Base-by-base conservation (phyloP, 2,113 vertebrate genomes). In the Prietella phreatophila region DNA sequence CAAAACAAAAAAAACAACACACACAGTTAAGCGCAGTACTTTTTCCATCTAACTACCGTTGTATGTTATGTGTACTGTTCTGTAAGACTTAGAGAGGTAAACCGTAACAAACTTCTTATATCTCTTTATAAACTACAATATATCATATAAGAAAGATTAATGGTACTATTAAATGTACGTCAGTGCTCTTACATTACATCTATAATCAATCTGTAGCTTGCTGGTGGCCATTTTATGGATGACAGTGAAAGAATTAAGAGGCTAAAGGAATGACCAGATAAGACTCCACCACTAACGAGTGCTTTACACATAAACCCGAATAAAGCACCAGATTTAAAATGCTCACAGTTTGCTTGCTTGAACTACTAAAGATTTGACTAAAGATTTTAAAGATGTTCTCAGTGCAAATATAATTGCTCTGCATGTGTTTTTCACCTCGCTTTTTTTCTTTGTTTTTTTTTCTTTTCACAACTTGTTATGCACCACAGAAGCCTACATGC, bases 401-500 rank as follows among this genome's bases (percentile, higher is more conserved):
- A 19, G 20, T 71, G 65, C 50, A 82, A 82, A 84, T 84, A 11
- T 71, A 69, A 55, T 30, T 56, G 65, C 27, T 58, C 20, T 36
- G 36, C 36, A 36, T 69, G 56, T 82, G 63, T 85, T 85, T 81
- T 36, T 36, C 19, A n/a, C 53, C 47, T 30, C 27, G 1, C 8
- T n/a, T 79, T 84, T 80, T 17, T 36, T 84, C 5, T 47, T 17
- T 50, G 22, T 69, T 71, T 85, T 50, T 56, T 85, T 83, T 61
- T 83, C 47, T 10, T 0, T 10, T 47, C 60, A 86, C 33, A 69
- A 65, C 80, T 87, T 89, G 87, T 85, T 87, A 90, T 89, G 83
- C 69, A 22, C 53, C 60, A 71, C 39, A 71, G 75, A 55, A 85
- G 83, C 81, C 88, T 58, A 30, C 71, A 86, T 79, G 71, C 60